A percentile compares a stretch with the other conserved stretches of the same genome.
These are phyloP conservation scores for Amiota minor DNA, from an alignment of 2,888 invertebrate genomes.

Conservation along the genomic window DNA sequence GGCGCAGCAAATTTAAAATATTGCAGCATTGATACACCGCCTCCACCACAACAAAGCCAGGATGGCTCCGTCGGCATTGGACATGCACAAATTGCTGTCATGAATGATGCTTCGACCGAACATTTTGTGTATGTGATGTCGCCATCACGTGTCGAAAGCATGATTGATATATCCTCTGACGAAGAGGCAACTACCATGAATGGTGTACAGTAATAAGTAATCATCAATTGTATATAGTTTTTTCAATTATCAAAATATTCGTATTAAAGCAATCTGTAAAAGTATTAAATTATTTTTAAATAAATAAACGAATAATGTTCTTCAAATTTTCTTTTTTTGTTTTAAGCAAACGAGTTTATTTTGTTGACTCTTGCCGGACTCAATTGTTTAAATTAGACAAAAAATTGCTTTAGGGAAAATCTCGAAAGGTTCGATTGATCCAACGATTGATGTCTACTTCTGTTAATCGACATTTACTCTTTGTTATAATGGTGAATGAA, in stretches of 20 bases:
- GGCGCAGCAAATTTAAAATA: slow-evolving; percentile 59
- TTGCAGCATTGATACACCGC: slow-evolving; percentile 63
- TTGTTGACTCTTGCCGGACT: neutral
- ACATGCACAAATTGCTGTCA: slow-evolving; percentile 40
- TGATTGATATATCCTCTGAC: slow-evolving; percentile 73
- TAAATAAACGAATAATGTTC: neutral
- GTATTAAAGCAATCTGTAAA: slow-evolving; percentile 23
- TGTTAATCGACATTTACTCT: neutral
- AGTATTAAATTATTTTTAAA: slow-evolving; percentile 28
- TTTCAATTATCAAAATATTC: neutral
- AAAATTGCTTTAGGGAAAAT: slow-evolving; percentile 1
- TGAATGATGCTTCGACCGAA: slow-evolving; percentile 63
- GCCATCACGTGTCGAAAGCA: slow-evolving; percentile 72
- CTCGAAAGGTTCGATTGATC: neutral
- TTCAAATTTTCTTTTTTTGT: neutral
- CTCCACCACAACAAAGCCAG: slow-evolving; percentile 58
- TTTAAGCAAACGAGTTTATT: slow-evolving; percentile 8
- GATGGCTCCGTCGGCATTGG: slow-evolving; percentile 42
- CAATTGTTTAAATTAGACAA: slow-evolving; percentile 2
- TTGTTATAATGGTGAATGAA: slow-evolving; percentile 66
- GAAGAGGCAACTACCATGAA: slow-evolving; percentile 66
- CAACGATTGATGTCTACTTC: neutral
- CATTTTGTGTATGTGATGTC: slow-evolving; percentile 73
- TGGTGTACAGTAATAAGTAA: slow-evolving; percentile 33
- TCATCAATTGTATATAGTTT: slow-evolving; percentile 1